Conservation (phyloP, 2,888 invertebrate species). For the Clepsis dumicolana region DNA sequence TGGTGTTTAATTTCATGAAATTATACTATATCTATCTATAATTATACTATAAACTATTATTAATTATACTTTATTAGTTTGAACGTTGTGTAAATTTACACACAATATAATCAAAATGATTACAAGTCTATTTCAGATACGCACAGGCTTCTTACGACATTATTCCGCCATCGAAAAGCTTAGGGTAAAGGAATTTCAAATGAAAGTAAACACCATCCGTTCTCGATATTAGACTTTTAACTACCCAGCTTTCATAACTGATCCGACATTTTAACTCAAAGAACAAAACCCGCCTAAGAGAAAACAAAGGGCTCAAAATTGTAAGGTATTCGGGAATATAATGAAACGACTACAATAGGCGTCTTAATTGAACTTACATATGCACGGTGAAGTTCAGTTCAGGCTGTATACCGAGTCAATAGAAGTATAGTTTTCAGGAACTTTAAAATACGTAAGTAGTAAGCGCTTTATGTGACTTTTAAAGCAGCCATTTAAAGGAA, state of each 20-base stretch:
- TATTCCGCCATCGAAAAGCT: too few relatives aligned
- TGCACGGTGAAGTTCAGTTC: not conserved
- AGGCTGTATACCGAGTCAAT: not conserved
- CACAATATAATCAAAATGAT: too few relatives aligned
- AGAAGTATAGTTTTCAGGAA: conserved; percentile 6
- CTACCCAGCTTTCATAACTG: not conserved
- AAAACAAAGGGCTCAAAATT: not conserved
- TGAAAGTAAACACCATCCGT: too few relatives aligned
- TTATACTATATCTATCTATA: too few relatives aligned
- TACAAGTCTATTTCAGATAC: too few relatives aligned
- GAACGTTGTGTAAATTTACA: too few relatives aligned
- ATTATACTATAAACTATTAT: too few relatives aligned
- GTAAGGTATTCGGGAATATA: not conserved
- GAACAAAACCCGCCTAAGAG: not conserved
- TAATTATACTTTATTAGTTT: too few relatives aligned
- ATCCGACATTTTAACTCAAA: not conserved
- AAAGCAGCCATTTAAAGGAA: not conserved
- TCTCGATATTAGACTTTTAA: not conserved
- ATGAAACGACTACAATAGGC: not conserved
- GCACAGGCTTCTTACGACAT: too few relatives aligned
- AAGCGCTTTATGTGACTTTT: not conserved
- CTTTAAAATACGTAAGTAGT: not conserved
- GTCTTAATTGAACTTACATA: not conserved
- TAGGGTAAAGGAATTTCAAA: too few relatives aligned
- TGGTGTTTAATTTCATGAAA: too few relatives aligned